Evolutionary conservation across 2,113 vertebrate species (phyloP).

Genomic region (Cochlearius cochlearius): DNA sequence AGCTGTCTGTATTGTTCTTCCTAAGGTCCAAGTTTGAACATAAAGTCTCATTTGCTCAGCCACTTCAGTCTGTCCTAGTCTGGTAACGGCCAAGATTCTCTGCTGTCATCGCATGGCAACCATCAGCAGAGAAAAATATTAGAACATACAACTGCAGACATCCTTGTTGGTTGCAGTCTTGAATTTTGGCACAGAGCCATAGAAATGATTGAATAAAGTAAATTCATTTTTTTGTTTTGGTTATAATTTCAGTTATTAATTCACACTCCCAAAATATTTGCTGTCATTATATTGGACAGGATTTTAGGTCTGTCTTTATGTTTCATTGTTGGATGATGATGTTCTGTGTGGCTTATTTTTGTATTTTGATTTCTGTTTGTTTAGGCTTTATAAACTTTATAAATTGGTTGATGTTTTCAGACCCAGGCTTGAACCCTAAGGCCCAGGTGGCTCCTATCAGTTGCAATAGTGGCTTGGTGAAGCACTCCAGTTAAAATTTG

Average conservation of each 20-base stretch:
- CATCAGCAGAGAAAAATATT: not conserved
- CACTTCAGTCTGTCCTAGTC: not conserved
- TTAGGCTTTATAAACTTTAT: constrained; percentile 14
- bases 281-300: not conserved
- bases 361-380: constrained; percentile 27
- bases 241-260: constrained; percentile 57
- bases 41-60: not conserved
- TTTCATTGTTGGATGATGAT: not conserved
- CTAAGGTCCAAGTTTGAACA: not conserved
- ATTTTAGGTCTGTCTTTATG: constrained; percentile 30
- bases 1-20: constrained; percentile 58
- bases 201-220: constrained; percentile 67
- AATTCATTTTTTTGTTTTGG: constrained; percentile 53
- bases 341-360: not conserved
- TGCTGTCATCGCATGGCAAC: not conserved
- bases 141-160: not conserved
- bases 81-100: constrained; percentile 2
- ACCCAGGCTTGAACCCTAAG: not conserved
- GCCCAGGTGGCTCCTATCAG: constrained; percentile 31
- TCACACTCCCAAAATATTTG: constrained; percentile 12
- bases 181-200: constrained; percentile 44
- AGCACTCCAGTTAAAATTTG: constrained; percentile 30
- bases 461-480: constrained; percentile 6
- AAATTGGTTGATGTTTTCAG: constrained; percentile 15
- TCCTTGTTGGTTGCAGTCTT: not conserved